Percentiles rank a stretch among this genome's conserved stretches.
Conservation (phyloP, 2,113 vertebrate genomes). For the Atractosteus spatula region DNA sequence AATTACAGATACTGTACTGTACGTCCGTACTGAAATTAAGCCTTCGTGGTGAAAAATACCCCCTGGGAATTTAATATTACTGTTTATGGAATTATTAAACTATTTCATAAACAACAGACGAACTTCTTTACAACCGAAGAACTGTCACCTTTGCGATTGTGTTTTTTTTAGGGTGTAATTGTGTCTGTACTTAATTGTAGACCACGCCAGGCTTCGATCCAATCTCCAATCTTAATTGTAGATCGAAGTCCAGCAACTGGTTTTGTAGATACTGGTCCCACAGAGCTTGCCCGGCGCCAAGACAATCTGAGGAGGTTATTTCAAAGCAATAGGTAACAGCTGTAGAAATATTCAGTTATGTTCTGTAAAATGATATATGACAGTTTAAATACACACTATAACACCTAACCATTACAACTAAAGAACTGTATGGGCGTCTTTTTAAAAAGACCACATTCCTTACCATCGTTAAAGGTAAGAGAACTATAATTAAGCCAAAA, state of each 20-base stretch:
- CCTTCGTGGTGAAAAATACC: no score
- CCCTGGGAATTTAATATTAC: no score
- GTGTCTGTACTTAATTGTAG: conserved; percentile 41
- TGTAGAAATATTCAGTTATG: conserved; percentile 48
- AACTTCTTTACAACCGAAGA: conserved; percentile 22
- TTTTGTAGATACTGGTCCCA: conserved; percentile 1
- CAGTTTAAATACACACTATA: conserved; percentile 36
- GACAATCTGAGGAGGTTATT: conserved; percentile 52
- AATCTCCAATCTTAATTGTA: conserved; percentile 44
- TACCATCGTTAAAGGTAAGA: neutral
- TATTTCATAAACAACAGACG: no score
- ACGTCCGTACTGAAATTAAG: no score
- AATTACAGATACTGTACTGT: no score
- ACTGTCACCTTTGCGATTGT: conserved; percentile 32
- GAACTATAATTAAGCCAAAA: neutral
- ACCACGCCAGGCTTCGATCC: conserved; percentile 35
- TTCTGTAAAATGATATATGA: conserved; percentile 44
- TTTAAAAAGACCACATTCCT: neutral
- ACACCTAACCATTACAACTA: conserved; percentile 9
- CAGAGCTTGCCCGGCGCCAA: conserved; percentile 36
- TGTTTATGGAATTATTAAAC: no score
- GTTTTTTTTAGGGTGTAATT: conserved; percentile 41
- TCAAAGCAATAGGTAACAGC: conserved; percentile 60
- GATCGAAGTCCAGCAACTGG: conserved; percentile 47
- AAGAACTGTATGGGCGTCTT: neutral